These are phyloP conservation scores for Saturnia pavonia DNA, from an alignment of 2,888 invertebrate genomes.

Conservation along the genomic window DNA sequence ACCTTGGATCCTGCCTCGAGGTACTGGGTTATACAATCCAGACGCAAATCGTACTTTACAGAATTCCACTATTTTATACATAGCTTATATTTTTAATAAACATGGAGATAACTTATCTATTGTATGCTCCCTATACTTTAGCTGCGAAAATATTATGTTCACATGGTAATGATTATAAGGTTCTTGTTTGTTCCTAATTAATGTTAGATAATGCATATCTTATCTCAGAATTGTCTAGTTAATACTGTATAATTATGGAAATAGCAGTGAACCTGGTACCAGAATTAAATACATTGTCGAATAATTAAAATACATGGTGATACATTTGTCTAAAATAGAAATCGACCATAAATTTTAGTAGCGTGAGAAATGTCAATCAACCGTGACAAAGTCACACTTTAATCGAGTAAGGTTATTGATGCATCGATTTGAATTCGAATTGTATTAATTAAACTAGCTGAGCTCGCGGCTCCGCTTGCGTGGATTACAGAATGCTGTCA, in stretches of 20 bases:
- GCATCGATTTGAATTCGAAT: neutral
- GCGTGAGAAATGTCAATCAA: neutral
- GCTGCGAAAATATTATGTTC: neutral
- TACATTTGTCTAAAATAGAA: neutral
- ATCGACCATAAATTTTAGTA: no score
- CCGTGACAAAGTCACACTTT: neutral
- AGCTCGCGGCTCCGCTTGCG: no score
- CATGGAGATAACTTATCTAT: no score
- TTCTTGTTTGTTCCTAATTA: slow-evolving; percentile 6
- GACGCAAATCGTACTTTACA: neutral
- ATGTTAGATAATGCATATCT: neutral
- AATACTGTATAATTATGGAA: neutral
- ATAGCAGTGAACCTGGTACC: neutral
- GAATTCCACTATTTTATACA: neutral
- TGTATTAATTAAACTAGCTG: no score
- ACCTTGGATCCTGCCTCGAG: neutral
- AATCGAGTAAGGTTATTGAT: neutral
- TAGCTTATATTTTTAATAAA: neutral
- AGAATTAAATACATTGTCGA: neutral
- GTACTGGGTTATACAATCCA: neutral
- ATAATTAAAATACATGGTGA: neutral
- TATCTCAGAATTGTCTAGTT: neutral
- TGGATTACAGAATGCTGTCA: no score
- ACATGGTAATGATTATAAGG: neutral
- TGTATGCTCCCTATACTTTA: neutral